Conservation (phyloP, 1,140 invertebrate genomes). For the Lordiphosa clarofinis region DNA sequence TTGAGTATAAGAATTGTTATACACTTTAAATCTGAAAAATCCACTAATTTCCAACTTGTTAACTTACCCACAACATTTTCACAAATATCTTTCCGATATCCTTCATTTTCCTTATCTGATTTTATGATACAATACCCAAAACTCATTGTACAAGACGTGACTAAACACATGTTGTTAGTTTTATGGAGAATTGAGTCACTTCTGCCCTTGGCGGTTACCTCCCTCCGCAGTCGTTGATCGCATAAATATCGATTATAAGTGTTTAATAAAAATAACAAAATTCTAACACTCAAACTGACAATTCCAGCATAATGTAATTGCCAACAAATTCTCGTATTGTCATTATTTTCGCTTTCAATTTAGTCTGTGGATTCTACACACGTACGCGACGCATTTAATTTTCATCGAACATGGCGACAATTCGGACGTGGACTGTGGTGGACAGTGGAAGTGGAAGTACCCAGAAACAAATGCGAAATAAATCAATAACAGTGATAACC, state of each 20-base stretch:
- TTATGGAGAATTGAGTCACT: slow-evolving; percentile 20
- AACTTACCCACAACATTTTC: not conserved
- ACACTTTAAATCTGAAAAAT: no score
- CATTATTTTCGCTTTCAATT: slow-evolving; percentile 20
- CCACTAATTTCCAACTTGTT: no score
- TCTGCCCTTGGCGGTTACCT: slow-evolving; percentile 58
- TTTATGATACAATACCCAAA: slow-evolving; percentile 2
- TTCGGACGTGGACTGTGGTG: slow-evolving; percentile 52
- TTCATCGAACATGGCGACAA: slow-evolving; percentile 72
- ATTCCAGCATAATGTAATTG: slow-evolving; percentile 65
- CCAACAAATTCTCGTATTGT: slow-evolving; percentile 54
- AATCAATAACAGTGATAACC: slow-evolving; percentile 66
- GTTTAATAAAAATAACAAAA: slow-evolving; percentile 51
- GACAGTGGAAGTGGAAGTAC: slow-evolving; percentile 34
- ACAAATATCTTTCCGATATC: not conserved
- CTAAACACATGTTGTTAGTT: slow-evolving; percentile 5
- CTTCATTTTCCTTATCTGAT: slow-evolving; percentile 14
- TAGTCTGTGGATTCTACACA: slow-evolving; percentile 32
- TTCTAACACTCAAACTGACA: slow-evolving; percentile 60
- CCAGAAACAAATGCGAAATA: slow-evolving; percentile 65
- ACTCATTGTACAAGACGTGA: slow-evolving; percentile 25
- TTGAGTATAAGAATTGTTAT: no score
- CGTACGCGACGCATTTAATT: slow-evolving; percentile 70
- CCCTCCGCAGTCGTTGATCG: slow-evolving; percentile 49
- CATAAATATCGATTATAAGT: slow-evolving; percentile 73